Percentiles rank a stretch among this genome's conserved stretches.
These are phyloP conservation scores for Australoheros scitulus DNA, from an alignment of 2,113 vertebrate genomes.

Conservation along the genomic window DNA sequence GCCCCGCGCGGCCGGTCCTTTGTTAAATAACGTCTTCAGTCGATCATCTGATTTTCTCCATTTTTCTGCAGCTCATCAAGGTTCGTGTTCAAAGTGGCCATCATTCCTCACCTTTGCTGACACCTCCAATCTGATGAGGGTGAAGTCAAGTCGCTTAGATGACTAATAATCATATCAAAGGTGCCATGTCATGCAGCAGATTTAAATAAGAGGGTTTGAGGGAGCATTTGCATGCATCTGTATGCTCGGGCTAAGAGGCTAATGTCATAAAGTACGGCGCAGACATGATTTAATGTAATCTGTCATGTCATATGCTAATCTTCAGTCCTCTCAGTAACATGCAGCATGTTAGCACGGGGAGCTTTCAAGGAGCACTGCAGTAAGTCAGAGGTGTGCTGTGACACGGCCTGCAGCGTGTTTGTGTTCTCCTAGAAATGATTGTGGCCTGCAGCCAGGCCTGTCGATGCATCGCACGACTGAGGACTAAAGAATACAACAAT, in stretches of 20 bases:
- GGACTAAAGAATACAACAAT: not conserved
- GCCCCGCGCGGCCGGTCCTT: not conserved
- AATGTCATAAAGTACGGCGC: constrained; percentile 95
- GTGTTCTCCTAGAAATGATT: not conserved
- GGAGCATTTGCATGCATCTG: constrained; percentile 96
- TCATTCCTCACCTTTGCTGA: constrained; percentile 91
- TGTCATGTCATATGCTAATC: constrained; percentile 99
- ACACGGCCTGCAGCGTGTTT: constrained; percentile 74
- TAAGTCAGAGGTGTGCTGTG: constrained; percentile 86
- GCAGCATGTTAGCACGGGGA: constrained; percentile 32
- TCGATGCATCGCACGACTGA: not conserved
- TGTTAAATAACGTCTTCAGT: constrained; percentile 40
- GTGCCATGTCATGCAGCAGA: constrained; percentile 97
- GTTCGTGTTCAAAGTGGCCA: constrained; percentile 90
- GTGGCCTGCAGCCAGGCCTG: not conserved
- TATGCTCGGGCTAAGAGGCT: constrained; percentile 96
- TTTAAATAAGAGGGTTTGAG: constrained; percentile 98
- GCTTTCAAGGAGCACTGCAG: constrained; percentile 48
- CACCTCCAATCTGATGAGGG: constrained; percentile 91
- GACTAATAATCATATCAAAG: constrained; percentile 99
- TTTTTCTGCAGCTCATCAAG: constrained; percentile 75
- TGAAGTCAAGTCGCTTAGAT: constrained; percentile 96
- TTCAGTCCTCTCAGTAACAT: constrained; percentile 84
- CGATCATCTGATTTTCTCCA: constrained; percentile 24
- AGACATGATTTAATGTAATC: constrained; percentile 99